These are phyloP conservation scores for Panagrolaimus sp. DNA, from an alignment of 1,140 invertebrate genomes.

Conservation along the genomic window DNA sequence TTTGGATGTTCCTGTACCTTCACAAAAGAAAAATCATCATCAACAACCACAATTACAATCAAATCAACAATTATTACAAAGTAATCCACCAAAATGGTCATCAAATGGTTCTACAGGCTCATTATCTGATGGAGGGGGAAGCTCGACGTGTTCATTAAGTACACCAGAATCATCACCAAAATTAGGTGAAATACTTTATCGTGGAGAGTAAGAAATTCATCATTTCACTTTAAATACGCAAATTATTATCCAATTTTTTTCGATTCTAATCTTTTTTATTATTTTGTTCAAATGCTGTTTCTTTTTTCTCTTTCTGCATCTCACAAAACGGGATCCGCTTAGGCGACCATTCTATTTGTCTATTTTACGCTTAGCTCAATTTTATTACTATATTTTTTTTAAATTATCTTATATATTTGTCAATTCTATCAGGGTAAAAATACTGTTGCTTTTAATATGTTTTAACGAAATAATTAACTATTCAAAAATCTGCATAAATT, in stretches of 20 bases:
- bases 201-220: background rate
- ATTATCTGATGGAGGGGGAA: background rate
- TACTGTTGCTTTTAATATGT: too few species aligned
- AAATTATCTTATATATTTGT: too few species aligned
- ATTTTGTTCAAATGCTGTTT: background rate
- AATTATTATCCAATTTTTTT: conserved; percentile 4
- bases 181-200: conserved; percentile 3
- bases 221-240: conserved; percentile 3
- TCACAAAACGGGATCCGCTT: conserved; percentile 16
- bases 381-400: too few species aligned
- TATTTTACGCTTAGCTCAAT: too few species aligned
- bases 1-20: background rate
- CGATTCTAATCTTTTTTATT: conserved; percentile 2
- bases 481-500: too few species aligned
- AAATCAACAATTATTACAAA: background rate
- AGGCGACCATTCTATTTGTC: background rate
- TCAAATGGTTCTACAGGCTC: conserved; percentile 6
- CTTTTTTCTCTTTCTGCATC: conserved; percentile 11
- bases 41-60: background rate
- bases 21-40: background rate
- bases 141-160: background rate
- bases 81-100: conserved; percentile 7
- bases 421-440: too few species aligned
- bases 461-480: too few species aligned
- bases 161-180: conserved; percentile 8